These are phyloP conservation scores for Morone chrysops DNA, from an alignment of 2,113 vertebrate species.

Conservation along the genomic window DNA sequence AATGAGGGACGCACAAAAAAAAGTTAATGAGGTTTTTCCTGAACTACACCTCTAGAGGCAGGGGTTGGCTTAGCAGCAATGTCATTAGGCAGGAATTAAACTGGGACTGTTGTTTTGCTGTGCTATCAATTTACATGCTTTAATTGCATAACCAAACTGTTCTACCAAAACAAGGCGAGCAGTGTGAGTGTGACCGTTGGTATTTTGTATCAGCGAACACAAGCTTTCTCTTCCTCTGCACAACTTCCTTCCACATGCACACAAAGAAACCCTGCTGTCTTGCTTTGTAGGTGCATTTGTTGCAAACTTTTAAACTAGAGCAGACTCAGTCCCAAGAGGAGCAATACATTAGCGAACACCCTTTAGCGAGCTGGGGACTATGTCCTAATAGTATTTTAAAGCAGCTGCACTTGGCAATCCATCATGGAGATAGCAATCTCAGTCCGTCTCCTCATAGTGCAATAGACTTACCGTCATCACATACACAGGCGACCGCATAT, in stretches of 20 bases:
- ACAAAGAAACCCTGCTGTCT: constrained; percentile 17
- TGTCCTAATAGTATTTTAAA: constrained; percentile 77
- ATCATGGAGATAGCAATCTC: constrained; percentile 84
- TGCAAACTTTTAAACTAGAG: constrained; percentile 68
- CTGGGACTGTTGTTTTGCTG: constrained; percentile 76
- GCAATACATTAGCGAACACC: constrained; percentile 65
- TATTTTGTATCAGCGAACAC: constrained; percentile 14
- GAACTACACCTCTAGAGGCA: constrained; percentile 75
- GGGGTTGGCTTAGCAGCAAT: constrained; percentile 75
- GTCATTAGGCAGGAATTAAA: constrained; percentile 81
- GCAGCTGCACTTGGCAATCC: constrained; percentile 76
- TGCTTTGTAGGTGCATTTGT: constrained; percentile 48
- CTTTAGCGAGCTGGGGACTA: constrained; percentile 57
- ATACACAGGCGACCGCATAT: constrained; percentile 33
- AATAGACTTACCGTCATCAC: constrained; percentile 43
- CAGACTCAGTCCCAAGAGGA: constrained; percentile 66
- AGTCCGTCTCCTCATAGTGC: constrained; percentile 50
- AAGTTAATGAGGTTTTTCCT: constrained; percentile 81
- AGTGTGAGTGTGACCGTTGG: constrained; percentile 18
- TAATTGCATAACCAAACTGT: constrained; percentile 76
- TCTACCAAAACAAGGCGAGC: constrained; percentile 50
- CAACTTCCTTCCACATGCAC: background rate
- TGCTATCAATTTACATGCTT: constrained; percentile 79
- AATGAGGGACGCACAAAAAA: constrained; percentile 61
- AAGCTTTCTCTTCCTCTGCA: background rate